Percentiles rank a stretch among this genome's conserved stretches.
phyloP scores from a whole-genome alignment of 2,797 vertebrate species.

The Paedocypris micromegethes region DNA sequence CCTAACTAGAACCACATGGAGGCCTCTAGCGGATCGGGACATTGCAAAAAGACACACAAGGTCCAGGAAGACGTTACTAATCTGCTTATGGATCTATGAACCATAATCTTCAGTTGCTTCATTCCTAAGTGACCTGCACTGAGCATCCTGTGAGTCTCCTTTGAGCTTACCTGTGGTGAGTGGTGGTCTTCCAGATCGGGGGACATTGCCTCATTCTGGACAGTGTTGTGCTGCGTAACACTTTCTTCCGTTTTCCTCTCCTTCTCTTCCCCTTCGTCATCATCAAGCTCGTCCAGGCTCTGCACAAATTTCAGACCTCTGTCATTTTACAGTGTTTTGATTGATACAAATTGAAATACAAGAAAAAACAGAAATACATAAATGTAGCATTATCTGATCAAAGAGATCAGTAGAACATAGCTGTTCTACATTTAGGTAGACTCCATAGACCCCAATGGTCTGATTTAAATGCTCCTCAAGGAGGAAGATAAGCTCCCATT shows the following conservation, averaged over 20 bases:
- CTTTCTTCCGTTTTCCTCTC: slow-evolving; percentile 78
- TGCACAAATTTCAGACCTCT: slow-evolving; percentile 52
- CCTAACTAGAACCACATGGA: slow-evolving; percentile 66
- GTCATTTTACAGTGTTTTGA: slow-evolving; percentile 14
- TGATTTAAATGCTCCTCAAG: too few species aligned
- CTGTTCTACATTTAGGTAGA: too few species aligned
- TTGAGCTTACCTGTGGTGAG: slow-evolving; percentile 68
- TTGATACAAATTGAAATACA: slow-evolving; percentile 11
- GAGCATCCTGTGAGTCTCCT: not conserved
- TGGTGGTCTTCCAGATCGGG: slow-evolving; percentile 67
- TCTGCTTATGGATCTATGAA: not conserved
- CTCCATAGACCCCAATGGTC: too few species aligned
- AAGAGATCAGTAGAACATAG: too few species aligned
- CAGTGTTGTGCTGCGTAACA: slow-evolving; percentile 88
- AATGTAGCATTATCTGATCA: too few species aligned
- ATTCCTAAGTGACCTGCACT: slow-evolving; percentile 11
- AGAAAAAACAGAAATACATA: not conserved
- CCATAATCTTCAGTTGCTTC: slow-evolving; percentile 7
- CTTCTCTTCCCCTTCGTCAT: slow-evolving; percentile 84
- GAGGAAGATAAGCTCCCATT: too few species aligned
- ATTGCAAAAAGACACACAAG: slow-evolving; percentile 13
- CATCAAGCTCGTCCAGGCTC: slow-evolving; percentile 94
- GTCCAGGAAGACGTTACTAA: too few species aligned
- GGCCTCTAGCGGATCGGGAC: slow-evolving; percentile 38
- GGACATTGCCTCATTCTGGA: slow-evolving; percentile 83